Evolutionary conservation across 2,797 vertebrate species (phyloP), one percentile per base, ranked within the genome.

Genomic region (Sandelia bainsii): DNA sequence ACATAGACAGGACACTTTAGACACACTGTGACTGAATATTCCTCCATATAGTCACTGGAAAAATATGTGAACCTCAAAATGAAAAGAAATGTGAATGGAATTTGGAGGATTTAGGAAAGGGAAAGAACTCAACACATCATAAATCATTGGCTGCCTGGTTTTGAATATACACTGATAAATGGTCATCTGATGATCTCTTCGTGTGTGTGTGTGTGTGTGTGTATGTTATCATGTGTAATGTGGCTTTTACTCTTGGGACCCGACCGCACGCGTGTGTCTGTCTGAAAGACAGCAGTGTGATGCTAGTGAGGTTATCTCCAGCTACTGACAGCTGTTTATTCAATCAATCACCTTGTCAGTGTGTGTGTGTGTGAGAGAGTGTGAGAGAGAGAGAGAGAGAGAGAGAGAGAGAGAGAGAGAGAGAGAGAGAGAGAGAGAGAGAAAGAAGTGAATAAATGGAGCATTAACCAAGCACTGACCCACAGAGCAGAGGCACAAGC

Each of bases 391-490:
- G 60, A 69, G 61, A 53, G 71, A 34, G 93, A 17, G 49, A 40
- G 93, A 89, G 91, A 74, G 87, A 17, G 42, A 17, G 16, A 40
- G 3, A 40, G 39, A 40, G 11, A 40, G 12, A 92, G 87, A 81
- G 79, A 92, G 94, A 50, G 91, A 89, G 77, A 52, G 71, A 50
- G 52, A 70, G 94, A 93, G 94, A 58, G 94, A 91, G 93, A 97
- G 94, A 95, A 95, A 82, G 93, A 95, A 97, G 96, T 97, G 98
- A 98, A 99, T 98, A 97, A 99, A 99, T 98, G 97, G 96, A 95
- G 95, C 97, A 98, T 99, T 98, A 98, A 96, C 96, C 97, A 98
- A 95, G 95, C 95, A 56, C 93, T 98, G 97, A 99, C 97, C 97
- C 96, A 94, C 95, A 94, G 96, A 97, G 95, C 94, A 93, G 95